Conservation (phyloP, 1,140 invertebrate species). For the Archivesica marissinica region DNA sequence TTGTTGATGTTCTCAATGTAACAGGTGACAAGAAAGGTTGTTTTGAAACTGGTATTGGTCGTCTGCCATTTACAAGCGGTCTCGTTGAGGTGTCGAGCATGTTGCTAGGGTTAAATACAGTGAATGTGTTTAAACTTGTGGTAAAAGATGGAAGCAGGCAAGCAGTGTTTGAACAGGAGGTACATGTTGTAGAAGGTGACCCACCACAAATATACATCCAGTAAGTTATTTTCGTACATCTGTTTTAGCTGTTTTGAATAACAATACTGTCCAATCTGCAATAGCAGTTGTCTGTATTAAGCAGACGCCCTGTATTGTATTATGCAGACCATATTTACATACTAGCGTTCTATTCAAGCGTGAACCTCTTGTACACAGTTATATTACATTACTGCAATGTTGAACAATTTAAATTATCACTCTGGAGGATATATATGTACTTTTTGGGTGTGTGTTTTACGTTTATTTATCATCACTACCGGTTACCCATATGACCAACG, state of each 20-base stretch:
- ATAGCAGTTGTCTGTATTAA: too few species aligned
- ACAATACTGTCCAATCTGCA: too few species aligned
- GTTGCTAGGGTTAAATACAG: conserved; percentile 40
- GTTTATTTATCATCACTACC: too few species aligned
- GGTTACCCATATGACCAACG: too few species aligned
- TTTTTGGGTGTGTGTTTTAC: too few species aligned
- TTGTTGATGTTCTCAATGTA: neutral
- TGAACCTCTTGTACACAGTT: too few species aligned
- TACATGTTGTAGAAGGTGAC: conserved; percentile 62
- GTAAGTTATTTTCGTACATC: conserved; percentile 51
- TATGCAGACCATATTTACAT: too few species aligned
- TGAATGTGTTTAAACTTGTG: conserved; percentile 59
- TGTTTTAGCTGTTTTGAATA: neutral
- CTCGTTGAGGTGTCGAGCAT: conserved; percentile 41
- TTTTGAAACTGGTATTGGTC: conserved; percentile 64
- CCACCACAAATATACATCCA: conserved; percentile 57
- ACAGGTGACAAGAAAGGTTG: conserved; percentile 6
- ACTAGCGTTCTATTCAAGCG: too few species aligned
- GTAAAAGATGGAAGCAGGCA: conserved; percentile 25
- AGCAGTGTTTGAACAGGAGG: conserved; percentile 52
- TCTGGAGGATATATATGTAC: too few species aligned
- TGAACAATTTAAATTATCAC: too few species aligned
- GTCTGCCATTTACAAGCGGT: conserved; percentile 12
- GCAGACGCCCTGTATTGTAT: too few species aligned
- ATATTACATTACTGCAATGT: too few species aligned